Percentiles rank a stretch among this genome's conserved stretches.
These are phyloP conservation scores for Drosophila ohnishii DNA, from an alignment of 1,140 invertebrate species.

Conservation along the genomic window DNA sequence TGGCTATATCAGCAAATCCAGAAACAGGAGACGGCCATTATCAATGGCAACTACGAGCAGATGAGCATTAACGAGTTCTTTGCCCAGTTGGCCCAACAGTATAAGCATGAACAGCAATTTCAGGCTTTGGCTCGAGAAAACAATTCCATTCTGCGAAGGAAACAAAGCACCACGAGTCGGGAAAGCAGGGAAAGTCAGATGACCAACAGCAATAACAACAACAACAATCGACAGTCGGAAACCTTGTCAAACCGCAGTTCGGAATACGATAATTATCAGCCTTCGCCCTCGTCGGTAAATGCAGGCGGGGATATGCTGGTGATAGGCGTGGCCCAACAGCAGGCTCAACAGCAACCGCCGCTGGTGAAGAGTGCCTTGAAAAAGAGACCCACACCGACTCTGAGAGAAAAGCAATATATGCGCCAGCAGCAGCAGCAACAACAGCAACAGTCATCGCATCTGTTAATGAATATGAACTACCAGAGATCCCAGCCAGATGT, in stretches of 20 bases:
- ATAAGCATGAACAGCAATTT: conserved; percentile 72
- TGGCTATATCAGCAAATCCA: conserved; percentile 80
- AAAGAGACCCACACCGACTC: conserved; percentile 67
- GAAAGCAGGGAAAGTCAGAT: conserved; percentile 52
- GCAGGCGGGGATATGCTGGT: conserved; percentile 61
- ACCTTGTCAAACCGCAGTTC: conserved; percentile 78
- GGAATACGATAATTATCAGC: conserved; percentile 79
- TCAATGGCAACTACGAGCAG: conserved; percentile 79
- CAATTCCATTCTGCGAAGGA: conserved; percentile 53
- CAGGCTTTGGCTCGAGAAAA: conserved; percentile 52
- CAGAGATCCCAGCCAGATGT: conserved; percentile 57
- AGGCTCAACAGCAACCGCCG: conserved; percentile 60
- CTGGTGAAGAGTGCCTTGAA: conserved; percentile 71
- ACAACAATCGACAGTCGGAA: conserved; percentile 70
- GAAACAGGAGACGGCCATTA: conserved; percentile 74
- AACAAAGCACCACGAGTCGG: conserved; percentile 64
- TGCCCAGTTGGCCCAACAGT: conserved; percentile 68
- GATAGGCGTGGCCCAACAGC: conserved; percentile 71
- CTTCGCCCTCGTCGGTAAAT: conserved; percentile 13
- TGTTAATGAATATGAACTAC: conserved; percentile 45
- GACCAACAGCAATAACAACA: conserved; percentile 46
- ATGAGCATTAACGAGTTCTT: conserved; percentile 78
- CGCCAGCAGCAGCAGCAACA: conserved; percentile 34
- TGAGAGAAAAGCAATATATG: conserved; percentile 62
- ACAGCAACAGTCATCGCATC: conserved; percentile 33